Base-by-base conservation (phyloP, 2,797 vertebrate species). In the Calcarius lapponicus region DNA sequence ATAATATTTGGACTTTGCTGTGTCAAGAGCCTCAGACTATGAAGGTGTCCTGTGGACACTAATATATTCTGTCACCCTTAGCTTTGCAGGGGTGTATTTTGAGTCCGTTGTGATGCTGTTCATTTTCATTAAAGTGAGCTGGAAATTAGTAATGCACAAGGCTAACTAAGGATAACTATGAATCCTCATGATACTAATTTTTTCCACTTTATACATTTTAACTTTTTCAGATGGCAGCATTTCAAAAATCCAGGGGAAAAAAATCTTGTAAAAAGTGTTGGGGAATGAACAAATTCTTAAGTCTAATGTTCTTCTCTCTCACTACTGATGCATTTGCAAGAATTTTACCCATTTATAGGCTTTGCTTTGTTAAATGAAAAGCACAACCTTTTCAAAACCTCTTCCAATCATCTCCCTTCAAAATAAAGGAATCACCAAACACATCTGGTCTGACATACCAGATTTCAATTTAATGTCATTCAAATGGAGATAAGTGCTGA, bases 391-490 rank as follows among this genome's bases (percentile, higher is more conserved):
- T 90, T 88, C 51, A 90, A 88, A 94, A 72, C 31, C 4, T 80
- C 19, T 86, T 25, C 10, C 12, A 74, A 47, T 57, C 12, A 70
- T 65, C 69, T 84, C 24, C 17, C 26, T 78, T 88, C 50, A 86
- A 94, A 90, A 72, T 40, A 61, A 69, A 74, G 31, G 47, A 88
- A 62, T n/a, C 25, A 74, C n/a, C 24, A 24, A 40, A 93, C 6
- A 56, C 85, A 88, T 92, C 61, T 93, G 62, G 36, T 69, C 17
- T 92, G 56, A 84, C 24, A 34, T 13, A 70, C 5, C 3, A 70
- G 38, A 65, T 86, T 92, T 45, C 17, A 94, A 81, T 84, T 92
- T 86, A 70, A 67, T 42, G 29, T 48, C 40, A 86, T 92, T 95
- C 74, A 90, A 88, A 93, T 79, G 48, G 43, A 92, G 64, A 86